Conservation (phyloP, 1,140 invertebrate genomes). For the Callitettix versicolor region DNA sequence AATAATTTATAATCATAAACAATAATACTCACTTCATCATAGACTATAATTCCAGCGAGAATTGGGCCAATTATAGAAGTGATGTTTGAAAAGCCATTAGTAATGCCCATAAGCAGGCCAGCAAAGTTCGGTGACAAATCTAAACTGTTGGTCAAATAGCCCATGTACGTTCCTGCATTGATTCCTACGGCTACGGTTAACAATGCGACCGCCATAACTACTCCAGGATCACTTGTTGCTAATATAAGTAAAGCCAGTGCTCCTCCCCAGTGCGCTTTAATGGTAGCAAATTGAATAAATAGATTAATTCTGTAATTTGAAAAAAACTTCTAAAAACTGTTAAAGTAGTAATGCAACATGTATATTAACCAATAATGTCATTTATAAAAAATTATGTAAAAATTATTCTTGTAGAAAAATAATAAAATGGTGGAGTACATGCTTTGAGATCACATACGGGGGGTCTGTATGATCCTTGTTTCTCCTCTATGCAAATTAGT, state of each 20-base stretch:
- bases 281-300: too few relatives aligned
- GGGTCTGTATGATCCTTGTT: too few relatives aligned
- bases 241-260: constrained; percentile 40
- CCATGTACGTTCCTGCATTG: constrained; percentile 49
- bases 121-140: constrained; percentile 64
- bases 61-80: constrained; percentile 61
- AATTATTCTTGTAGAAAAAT: too few relatives aligned
- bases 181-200: constrained; percentile 35
- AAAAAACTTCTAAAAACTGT: too few relatives aligned
- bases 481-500: too few relatives aligned
- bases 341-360: too few relatives aligned
- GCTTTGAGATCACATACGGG: too few relatives aligned
- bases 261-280: constrained; percentile 32
- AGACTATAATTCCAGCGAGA: constrained; percentile 38
- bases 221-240: constrained; percentile 53
- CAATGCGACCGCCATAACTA: constrained; percentile 36
- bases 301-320: too few relatives aligned
- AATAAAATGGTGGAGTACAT: too few relatives aligned
- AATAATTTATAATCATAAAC: too few relatives aligned
- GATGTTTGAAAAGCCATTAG: constrained; percentile 61
- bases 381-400: too few relatives aligned
- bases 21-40: constrained; percentile 23
- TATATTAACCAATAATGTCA: too few relatives aligned
- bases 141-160: constrained; percentile 52
- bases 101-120: constrained; percentile 63